These are phyloP conservation scores for Cephalopterus ornatus DNA, from an alignment of 2,113 vertebrate genomes.

Conservation along the genomic window DNA sequence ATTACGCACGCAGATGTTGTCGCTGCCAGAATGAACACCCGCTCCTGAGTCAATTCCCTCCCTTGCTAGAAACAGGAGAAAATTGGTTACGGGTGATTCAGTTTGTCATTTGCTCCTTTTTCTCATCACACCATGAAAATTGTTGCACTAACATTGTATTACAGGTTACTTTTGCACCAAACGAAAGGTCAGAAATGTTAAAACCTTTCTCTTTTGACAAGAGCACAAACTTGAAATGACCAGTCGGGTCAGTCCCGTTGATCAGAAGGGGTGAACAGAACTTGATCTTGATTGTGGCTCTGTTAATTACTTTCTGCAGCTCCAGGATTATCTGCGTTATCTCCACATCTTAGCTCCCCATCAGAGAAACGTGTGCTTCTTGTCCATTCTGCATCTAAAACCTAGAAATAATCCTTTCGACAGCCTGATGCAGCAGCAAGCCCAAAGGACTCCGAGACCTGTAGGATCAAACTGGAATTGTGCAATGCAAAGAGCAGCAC, in stretches of 20 bases:
- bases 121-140: slow-evolving; percentile 16
- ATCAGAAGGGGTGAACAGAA: neutral
- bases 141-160: neutral
- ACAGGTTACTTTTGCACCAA: neutral
- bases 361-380: neutral
- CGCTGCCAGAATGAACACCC: neutral
- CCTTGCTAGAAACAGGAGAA: neutral
- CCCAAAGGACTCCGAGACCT: neutral
- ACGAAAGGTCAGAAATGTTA: neutral
- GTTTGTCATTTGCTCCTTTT: slow-evolving; percentile 41
- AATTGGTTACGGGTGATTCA: slow-evolving; percentile 31
- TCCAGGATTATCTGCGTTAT: neutral
- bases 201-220: neutral
- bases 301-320: neutral
- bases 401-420: neutral
- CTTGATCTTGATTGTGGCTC: neutral
- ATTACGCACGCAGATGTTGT: neutral
- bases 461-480: accelerated
- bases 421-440: neutral
- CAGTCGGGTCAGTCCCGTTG: neutral
- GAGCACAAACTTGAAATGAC: neutral
- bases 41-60: slow-evolving; percentile 14
- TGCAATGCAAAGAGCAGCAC: neutral
- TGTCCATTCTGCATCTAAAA: neutral
- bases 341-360: neutral